Evolutionary conservation across 1,140 invertebrate species (phyloP), one percentile per base, ranked within the genome.

Genomic region (Arion vulgaris): DNA sequence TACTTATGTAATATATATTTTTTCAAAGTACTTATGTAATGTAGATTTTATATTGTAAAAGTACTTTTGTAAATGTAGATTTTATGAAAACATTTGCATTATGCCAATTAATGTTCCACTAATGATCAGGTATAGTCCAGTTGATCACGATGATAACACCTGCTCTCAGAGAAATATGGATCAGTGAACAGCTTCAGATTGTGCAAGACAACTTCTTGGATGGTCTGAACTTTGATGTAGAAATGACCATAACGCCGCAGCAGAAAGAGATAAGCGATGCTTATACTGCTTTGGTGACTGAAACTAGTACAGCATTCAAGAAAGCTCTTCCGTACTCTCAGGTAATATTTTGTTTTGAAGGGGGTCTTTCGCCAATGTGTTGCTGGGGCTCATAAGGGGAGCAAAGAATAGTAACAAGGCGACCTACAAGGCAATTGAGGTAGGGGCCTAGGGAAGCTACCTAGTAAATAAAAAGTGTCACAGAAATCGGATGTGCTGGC

Each of bases 161-260:
- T n/a, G 76, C 17, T 26, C 62, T 78, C 4, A 51, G 76, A 36
- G 15, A 2, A 32, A 66, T 81, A 11, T 93, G 92, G 92, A 86
- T 93, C 5, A 51, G 81, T 28, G 51, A 90, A 17, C 88, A 91
- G 74, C 76, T 92, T 23, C 79, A 85, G 0, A 79, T 86, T 71
- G 88, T 90, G 1, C 68, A 87, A 17, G 57, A 87, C n/a, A 88
- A 92, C 39, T 91, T 87, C 73, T 83, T 93, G 26, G 93, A 93
- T 88, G 93, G 93, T 4, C 87, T 93, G 38, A 93, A 93, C 84
- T 86, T 93, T 45, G 92, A 93, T 83, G 91, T 90, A 86, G 93
- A 93, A 79, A 86, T 89, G 82, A 84, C 87, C 32, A 90, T 93
- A 41, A 83, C 82, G 15, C 73, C 84, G 39, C 85, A 88, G 62